These are phyloP conservation scores for Apamea epomidion DNA, from an alignment of 2,888 invertebrate species.

Conservation along the genomic window DNA sequence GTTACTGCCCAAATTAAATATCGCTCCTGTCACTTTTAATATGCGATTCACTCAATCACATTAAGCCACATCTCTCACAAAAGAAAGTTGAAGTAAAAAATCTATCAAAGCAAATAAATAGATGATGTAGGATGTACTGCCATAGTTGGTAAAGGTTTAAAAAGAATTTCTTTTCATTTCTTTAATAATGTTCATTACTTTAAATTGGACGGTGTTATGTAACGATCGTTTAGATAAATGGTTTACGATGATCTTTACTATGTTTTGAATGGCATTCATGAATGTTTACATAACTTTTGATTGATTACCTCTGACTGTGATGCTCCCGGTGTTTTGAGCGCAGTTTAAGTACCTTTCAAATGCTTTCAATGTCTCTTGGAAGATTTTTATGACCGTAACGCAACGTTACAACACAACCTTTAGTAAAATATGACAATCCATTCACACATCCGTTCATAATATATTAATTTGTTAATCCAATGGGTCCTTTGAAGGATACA, in stretches of 20 bases:
- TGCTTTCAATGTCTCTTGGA: conserved; percentile 2
- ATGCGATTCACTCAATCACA: conserved; percentile 38
- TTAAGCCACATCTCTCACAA: conserved; percentile 21
- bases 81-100: conserved; percentile 47
- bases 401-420: neutral
- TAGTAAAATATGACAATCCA: neutral
- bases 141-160: conserved; percentile 6
- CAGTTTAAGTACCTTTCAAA: conserved; percentile 18
- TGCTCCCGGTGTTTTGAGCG: conserved; percentile 43
- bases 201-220: conserved; percentile 48
- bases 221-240: conserved; percentile 46
- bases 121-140: conserved; percentile 20
- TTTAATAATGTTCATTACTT: conserved; percentile 31
- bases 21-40: conserved; percentile 34
- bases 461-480: neutral
- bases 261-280: conserved; percentile 36
- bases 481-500: neutral
- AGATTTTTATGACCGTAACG: neutral
- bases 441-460: neutral
- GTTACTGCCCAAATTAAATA: neutral
- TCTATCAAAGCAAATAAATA: neutral
- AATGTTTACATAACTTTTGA: conserved; percentile 57
- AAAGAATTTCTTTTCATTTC: conserved; percentile 31
- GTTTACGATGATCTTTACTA: conserved; percentile 40
- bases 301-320: conserved; percentile 28